phyloP scores from a whole-genome alignment of 2,888 invertebrate genomes.

The Epinotia bilunana region DNA sequence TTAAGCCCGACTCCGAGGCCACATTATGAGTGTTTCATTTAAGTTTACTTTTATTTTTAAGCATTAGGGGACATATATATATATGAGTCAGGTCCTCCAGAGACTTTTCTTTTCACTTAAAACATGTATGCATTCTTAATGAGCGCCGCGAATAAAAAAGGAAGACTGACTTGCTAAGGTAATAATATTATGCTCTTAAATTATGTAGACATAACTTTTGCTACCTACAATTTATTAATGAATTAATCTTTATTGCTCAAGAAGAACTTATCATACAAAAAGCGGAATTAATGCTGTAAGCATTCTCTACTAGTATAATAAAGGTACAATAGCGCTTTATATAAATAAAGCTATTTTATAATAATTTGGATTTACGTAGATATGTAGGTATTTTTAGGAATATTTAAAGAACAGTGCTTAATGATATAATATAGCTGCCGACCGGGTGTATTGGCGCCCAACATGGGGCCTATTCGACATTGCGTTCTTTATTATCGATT shows the following conservation, averaged over 20 bases:
- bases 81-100: neutral
- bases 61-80: neutral
- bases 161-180: neutral
- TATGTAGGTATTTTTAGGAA: too few species aligned
- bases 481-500: neutral
- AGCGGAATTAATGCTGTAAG: too few species aligned
- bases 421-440: too few species aligned
- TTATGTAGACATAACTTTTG: neutral
- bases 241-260: too few species aligned
- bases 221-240: neutral
- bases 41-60: constrained; percentile 6
- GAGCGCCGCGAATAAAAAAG: constrained; percentile 8
- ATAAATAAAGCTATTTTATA: too few species aligned
- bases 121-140: constrained; percentile 23
- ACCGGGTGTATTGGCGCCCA: neutral
- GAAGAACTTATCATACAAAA: too few species aligned
- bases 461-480: neutral
- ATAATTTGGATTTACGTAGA: too few species aligned
- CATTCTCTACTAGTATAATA: neutral
- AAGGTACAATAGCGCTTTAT: too few species aligned
- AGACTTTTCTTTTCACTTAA: neutral
- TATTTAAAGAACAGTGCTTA: too few species aligned
- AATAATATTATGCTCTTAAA: neutral
- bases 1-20: constrained; percentile 12
- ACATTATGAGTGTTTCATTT: constrained; percentile 18